Conservation (phyloP, 2,797 vertebrate genomes). For the Rhinella marina region DNA sequence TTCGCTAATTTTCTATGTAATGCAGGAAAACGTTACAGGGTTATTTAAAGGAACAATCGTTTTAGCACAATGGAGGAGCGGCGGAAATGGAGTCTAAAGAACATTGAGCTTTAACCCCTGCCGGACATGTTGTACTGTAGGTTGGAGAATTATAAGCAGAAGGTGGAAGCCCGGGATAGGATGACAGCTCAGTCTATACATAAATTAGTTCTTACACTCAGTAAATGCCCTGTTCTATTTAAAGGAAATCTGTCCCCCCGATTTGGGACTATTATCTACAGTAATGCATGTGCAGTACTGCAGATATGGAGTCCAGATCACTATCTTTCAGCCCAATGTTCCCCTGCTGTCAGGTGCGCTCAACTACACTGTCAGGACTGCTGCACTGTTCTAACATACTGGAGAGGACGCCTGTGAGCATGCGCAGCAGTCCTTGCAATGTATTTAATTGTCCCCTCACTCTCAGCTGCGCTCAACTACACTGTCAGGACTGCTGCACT, state of each 20-base stretch:
- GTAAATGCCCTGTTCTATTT: neutral
- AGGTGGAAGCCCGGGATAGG: neutral
- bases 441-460: too few species aligned
- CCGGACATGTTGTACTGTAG: neutral
- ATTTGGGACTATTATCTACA: too few species aligned
- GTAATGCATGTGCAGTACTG: too few species aligned
- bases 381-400: too few species aligned
- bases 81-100: slow-evolving; percentile 28
- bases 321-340: too few species aligned
- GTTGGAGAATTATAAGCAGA: neutral
- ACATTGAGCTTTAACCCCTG: slow-evolving; percentile 34
- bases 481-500: too few species aligned
- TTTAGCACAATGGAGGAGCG: slow-evolving; percentile 16
- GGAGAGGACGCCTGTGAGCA: too few species aligned
- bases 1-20: slow-evolving; percentile 42
- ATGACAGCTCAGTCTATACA: neutral
- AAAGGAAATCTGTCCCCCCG: neutral
- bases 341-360: too few species aligned
- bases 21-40: slow-evolving; percentile 30
- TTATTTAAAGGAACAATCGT: slow-evolving; percentile 45
- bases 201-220: neutral
- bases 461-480: too few species aligned
- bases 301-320: too few species aligned
- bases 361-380: too few species aligned
- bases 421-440: too few species aligned